Base-by-base conservation (phyloP, 2,888 invertebrate species). In the Pseudanteris insignis region DNA sequence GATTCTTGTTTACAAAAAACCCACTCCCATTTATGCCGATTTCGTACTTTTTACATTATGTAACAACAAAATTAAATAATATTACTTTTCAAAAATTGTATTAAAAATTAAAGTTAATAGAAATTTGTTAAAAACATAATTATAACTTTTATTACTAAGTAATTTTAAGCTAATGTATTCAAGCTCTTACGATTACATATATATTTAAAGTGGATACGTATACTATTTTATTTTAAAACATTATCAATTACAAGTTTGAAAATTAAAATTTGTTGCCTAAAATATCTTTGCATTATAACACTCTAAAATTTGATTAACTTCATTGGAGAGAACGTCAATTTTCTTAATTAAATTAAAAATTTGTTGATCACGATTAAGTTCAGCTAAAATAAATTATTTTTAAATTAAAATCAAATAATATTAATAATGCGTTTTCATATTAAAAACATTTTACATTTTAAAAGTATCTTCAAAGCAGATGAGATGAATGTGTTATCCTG, bases 11-110 rank as follows among this genome's bases (percentile, higher is more conserved):
- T 10, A 43, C 43, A 9, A 43, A 43, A 5, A 11, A 6, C 9
- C 13, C 30, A 10, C 47, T 47, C 5, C 37, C 47, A 13, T 36
- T 37, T 5, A 3, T 10, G 36, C 47, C 47, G 10, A 47, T 10
- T 37, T 47, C 47, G 12, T 14, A 47, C 47, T 37, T 25, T 47
- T 37, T 4, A 47, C n/a, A n/a, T n/a, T n/a, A n/a, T n/a, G n/a
- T n/a, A n/a, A n/a, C n/a, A n/a, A 26, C 8, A 41, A 18, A 14
- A 40, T 40, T 28, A 40, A 28, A 25, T 25, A 32, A 32, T 32
- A 14, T 14, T 14, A 2, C 13, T 14, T 12, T 32, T 14, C 14
- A 14, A 14, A 18, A 18, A 18, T 18, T 18, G 3, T 18, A 4
- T 18, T 34, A 34, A 34, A 9, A 18, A 34, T 7, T 34, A 34